phyloP scores from a whole-genome alignment of 2,797 vertebrate species.

The Strix occidentalis region DNA sequence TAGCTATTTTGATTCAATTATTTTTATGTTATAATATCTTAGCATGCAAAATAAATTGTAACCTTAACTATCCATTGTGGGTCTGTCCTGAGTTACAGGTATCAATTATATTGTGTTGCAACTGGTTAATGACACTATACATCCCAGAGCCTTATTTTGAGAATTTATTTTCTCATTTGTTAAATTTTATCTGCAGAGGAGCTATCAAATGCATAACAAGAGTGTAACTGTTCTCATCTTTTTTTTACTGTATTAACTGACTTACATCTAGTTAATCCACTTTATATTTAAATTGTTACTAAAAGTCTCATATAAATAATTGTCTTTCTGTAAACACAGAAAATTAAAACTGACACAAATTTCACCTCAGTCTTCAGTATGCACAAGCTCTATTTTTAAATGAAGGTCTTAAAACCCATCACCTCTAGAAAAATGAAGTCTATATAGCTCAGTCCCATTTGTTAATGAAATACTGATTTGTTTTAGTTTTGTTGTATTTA shows the following conservation, averaged over 20 bases:
- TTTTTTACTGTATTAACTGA: constrained; percentile 36
- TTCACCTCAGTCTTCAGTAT: background rate
- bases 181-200: constrained; percentile 59
- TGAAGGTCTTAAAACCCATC: background rate
- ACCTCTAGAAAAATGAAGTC: background rate
- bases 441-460: background rate
- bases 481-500: background rate
- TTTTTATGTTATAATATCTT: constrained; percentile 24
- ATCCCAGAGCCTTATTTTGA: constrained; percentile 16
- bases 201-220: background rate
- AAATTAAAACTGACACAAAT: background rate
- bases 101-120: constrained; percentile 7
- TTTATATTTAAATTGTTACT: background rate
- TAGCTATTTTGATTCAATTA: constrained; percentile 31
- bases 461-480: background rate
- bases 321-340: background rate
- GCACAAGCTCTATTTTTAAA: background rate
- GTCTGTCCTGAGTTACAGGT: background rate
- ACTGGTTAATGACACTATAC: background rate
- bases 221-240: background rate
- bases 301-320: background rate
- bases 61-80: background rate
- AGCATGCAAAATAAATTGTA: constrained; percentile 17
- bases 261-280: background rate
- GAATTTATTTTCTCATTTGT: constrained; percentile 56